Percentiles rank a stretch among this genome's conserved stretches.
phyloP scores from a whole-genome alignment of 2,797 vertebrate genomes.

The Coccyzus lansbergi region DNA sequence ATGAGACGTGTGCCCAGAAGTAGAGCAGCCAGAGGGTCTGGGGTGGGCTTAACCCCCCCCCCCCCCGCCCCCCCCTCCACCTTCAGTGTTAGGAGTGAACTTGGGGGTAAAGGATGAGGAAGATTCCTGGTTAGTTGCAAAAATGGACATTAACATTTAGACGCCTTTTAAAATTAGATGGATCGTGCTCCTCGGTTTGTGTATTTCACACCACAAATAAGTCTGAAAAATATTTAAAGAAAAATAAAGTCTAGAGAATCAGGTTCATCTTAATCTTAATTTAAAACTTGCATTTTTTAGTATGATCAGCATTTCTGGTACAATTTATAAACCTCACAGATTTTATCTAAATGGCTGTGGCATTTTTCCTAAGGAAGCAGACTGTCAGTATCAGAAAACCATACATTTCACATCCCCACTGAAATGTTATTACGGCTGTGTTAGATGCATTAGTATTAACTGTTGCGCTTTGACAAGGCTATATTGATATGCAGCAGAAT shows the following conservation, averaged over 20 bases:
- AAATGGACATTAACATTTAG: constrained; percentile 43
- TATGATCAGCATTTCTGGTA: neutral
- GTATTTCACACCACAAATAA: neutral
- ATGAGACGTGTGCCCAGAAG: neutral
- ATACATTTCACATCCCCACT: neutral
- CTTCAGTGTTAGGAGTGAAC: neutral
- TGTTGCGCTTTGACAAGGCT: constrained; percentile 49
- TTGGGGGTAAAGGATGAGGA: neutral
- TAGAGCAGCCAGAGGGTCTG: neutral
- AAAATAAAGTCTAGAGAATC: neutral
- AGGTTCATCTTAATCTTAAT: neutral
- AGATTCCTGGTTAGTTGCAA: constrained; percentile 6
- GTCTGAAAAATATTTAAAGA: constrained; percentile 3
- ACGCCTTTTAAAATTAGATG: constrained; percentile 42
- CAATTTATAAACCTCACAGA: neutral
- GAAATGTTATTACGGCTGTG: neutral
- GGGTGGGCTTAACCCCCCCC: neutral
- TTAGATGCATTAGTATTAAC: constrained; percentile 20
- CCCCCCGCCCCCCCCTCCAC: neutral
- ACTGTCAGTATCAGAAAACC: neutral
- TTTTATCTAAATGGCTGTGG: neutral
- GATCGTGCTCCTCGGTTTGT: neutral
- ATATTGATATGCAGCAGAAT: neutral
- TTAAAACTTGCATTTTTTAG: neutral
- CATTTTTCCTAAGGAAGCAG: neutral